Base-by-base conservation (phyloP, 2,113 vertebrate species). In the Sminthopsis crassicaudata region DNA sequence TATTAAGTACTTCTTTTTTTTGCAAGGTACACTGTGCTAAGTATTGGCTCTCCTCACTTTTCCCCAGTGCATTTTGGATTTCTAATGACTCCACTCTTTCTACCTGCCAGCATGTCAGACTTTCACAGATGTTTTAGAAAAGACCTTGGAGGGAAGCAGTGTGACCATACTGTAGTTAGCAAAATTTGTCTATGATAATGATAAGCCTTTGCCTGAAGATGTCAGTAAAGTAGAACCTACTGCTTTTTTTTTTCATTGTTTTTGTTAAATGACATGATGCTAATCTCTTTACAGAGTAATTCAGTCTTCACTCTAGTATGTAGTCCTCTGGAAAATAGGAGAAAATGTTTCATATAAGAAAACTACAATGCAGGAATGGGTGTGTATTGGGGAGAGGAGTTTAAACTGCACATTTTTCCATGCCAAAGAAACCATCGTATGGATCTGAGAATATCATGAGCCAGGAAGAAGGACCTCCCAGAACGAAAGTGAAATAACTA, bases 201-300 rank as follows among this genome's bases (percentile, higher is more conserved):
- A 84, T 42, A 42, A 23, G 67, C 1, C 67, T 84, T 84, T 84
- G 19, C 67, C 42, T 84, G 36, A 42, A 84, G n/a, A 84, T 42
- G 7, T 84, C 67, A 84, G 36, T 42, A 84, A 84, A 84, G 67
- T n/a, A 22, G n/a, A 84, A 84, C n/a, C 16, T 23, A 9, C 36
- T n/a, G 30, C 60, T n/a, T 16, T 76, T 27, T 57, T 57, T 60
- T 67, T 53, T 53, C 50, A 98, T 98, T 98, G 98, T 98, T 98
- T 98, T 98, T 97, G 98, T 99, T 99, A 98, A 98, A 97, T 99
- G 99, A 98, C 98, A 98, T 99, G 98, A 98, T 96, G 97, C 97
- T 98, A 98, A 96, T 99, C 98, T 99, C 98, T 98, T 99, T 99
- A 98, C 98, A 99, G 97, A 99, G 98, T 98, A 98, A 98, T 98